These are phyloP conservation scores for Scaptomyza cyrtandrae DNA, from an alignment of 2,888 invertebrate species.

Conservation along the genomic window DNA sequence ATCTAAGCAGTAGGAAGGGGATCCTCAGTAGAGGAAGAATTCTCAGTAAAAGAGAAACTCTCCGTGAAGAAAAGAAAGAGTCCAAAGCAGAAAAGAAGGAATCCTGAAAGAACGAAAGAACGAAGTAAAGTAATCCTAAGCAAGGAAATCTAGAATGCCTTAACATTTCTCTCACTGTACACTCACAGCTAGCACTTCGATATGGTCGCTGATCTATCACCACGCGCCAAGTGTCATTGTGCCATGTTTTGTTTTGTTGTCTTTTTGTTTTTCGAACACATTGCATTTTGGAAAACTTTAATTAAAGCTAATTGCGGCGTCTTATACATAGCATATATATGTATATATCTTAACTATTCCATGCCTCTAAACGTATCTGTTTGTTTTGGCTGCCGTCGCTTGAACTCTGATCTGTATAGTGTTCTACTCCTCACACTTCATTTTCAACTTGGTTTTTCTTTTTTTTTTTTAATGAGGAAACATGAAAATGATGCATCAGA, in stretches of 20 bases:
- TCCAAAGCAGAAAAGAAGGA: background rate
- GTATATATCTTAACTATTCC: slow-evolving; percentile 35
- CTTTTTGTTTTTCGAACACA: slow-evolving; percentile 54
- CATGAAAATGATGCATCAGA: slow-evolving; percentile 57
- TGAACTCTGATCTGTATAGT: slow-evolving; percentile 57
- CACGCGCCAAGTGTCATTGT: slow-evolving; percentile 71
- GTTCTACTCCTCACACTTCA: slow-evolving; percentile 26
- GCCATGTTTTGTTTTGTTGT: background rate
- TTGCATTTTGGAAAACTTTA: slow-evolving; percentile 73
- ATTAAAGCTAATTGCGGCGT: slow-evolving; percentile 63
- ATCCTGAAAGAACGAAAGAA: background rate
- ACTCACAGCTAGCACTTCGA: slow-evolving; percentile 28
- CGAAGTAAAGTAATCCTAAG: too few relatives aligned
- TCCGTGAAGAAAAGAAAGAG: background rate
- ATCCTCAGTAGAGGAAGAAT: background rate
- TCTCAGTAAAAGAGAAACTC: background rate
- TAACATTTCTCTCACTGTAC: slow-evolving; percentile 40
- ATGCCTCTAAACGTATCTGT: slow-evolving; percentile 20
- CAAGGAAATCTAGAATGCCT: too few relatives aligned
- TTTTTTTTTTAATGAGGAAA: slow-evolving; percentile 65
- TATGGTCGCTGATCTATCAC: slow-evolving; percentile 65
- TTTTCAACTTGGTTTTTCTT: slow-evolving; percentile 13
- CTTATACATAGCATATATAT: slow-evolving; percentile 51
- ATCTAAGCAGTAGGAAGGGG: too few relatives aligned
- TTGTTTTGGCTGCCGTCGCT: slow-evolving; percentile 59